Base-by-base conservation (phyloP, 2,888 invertebrate species). In the Balanococcus diminutus region DNA sequence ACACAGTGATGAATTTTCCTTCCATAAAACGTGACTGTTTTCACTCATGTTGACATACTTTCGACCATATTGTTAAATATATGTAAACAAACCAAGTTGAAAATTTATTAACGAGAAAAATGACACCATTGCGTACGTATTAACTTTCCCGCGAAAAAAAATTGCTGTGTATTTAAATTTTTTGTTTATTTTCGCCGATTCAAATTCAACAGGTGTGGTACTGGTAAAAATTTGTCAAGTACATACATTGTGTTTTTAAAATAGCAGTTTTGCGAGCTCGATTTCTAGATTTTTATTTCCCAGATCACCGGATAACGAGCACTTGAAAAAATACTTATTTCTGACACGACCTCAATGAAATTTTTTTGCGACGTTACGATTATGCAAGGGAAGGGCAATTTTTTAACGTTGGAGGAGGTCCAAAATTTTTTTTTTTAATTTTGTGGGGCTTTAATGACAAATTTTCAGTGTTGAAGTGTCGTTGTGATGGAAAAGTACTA, bases 31-130 rank as follows among this genome's bases (percentile, higher is more conserved):
- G 19, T 67, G 28, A 28, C 28, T 28, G 14, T 25, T 67, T 67
- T 67, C n/a, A 56, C 22, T 56, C 19, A 16, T 67, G 28, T 67
- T 67, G 67, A 67, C 67, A 67, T 28, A 67, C 25, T 31, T 67
- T 67, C 28, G 2, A 16, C 16, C 14, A 16, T 28, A 4, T 14
- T 67, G 16, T 67, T 28, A 67, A 67, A 67, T 28, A 67, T 28
- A 67, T 19, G 28, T 67, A 11, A 67, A 1, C 1, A 1, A 9
- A 4, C 9, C 67, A 31, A 28, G 67, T n/a, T n/a, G n/a, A n/a
- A 67, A 67, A 28, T 67, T 67, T 67, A 67, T 67, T 67, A 67
- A 28, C 67, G 67, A 67, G 67, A 67, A 67, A 67, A 28, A 67
- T 67, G 67, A 67, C 67, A 67, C 28, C 56, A 56, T 22, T 3